Percentiles rank a stretch among this genome's conserved stretches.
phyloP scores from a whole-genome alignment of 2,888 invertebrate genomes.

The Neoascia interrupta region DNA sequence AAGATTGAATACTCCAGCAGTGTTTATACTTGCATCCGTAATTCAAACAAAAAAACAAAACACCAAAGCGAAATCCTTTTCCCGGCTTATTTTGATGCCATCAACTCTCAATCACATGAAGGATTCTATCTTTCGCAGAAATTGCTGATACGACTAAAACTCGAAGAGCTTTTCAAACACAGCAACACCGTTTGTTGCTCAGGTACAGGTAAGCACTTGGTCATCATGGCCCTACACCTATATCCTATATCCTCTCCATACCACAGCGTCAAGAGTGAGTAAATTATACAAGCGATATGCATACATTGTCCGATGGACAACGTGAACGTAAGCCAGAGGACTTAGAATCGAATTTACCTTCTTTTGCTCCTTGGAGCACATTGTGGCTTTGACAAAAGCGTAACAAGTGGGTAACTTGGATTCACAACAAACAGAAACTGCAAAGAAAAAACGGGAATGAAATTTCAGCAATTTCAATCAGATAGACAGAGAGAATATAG shows the following conservation, averaged over 20 bases:
- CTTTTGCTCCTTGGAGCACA: background rate
- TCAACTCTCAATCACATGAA: slow-evolving; percentile 56
- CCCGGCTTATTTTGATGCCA: slow-evolving; percentile 52
- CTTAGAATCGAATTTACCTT: slow-evolving; percentile 61
- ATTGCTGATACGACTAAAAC: slow-evolving; percentile 50
- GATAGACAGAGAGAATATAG: too few species aligned
- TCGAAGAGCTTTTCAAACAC: slow-evolving; percentile 58
- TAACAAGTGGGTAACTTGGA: slow-evolving; percentile 52
- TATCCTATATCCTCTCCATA: too few species aligned
- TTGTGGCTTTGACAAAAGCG: background rate
- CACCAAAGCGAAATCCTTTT: background rate
- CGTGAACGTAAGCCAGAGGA: slow-evolving; percentile 41
- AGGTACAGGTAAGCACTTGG: slow-evolving; percentile 26
- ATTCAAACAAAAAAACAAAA: background rate
- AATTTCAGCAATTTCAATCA: slow-evolving; percentile 48
- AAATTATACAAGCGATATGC: slow-evolving; percentile 63
- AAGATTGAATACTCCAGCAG: slow-evolving; percentile 13
- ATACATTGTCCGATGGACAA: slow-evolving; percentile 48
- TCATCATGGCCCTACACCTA: too few species aligned
- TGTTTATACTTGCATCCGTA: slow-evolving; percentile 33
- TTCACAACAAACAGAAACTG: slow-evolving; percentile 47
- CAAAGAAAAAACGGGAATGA: slow-evolving; percentile 46
- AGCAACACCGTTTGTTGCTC: background rate
- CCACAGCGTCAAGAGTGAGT: slow-evolving; percentile 19
- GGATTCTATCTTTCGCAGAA: slow-evolving; percentile 25